These are phyloP conservation scores for Napeogenes inachia DNA, from an alignment of 2,888 invertebrate genomes.

Conservation along the genomic window DNA sequence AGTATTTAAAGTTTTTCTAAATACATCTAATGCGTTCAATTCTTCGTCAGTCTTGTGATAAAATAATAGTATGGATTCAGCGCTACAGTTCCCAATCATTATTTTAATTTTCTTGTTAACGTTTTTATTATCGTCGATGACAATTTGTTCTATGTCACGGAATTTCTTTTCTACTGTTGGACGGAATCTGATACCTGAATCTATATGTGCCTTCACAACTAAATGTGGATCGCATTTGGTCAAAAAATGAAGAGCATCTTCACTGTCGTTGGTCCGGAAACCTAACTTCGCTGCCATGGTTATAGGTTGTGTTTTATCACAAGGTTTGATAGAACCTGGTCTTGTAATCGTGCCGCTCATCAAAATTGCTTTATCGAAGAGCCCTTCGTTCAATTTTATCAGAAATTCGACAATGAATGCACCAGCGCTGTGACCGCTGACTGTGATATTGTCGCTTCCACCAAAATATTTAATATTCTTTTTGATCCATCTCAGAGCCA, in stretches of 20 bases:
- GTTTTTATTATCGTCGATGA: slow-evolving; percentile 25
- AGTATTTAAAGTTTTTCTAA: not conserved
- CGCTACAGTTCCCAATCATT: slow-evolving; percentile 45
- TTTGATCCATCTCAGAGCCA: slow-evolving; percentile 49
- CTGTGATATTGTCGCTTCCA: slow-evolving; percentile 30
- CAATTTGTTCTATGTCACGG: slow-evolving; percentile 40
- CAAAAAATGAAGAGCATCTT: slow-evolving; percentile 43
- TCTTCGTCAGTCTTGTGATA: slow-evolving; percentile 27
- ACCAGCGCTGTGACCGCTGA: no score
- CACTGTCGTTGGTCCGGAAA: slow-evolving; percentile 22
- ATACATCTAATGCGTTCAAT: slow-evolving; percentile 33
- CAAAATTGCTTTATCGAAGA: slow-evolving; percentile 46
- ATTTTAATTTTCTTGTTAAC: slow-evolving; percentile 22
- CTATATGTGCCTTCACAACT: slow-evolving; percentile 35
- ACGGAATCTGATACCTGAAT: slow-evolving; percentile 29
- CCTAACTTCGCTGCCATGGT: not conserved
- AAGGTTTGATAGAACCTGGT: slow-evolving; percentile 33
- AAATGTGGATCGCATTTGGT: slow-evolving; percentile 30
- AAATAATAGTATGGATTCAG: slow-evolving; percentile 38
- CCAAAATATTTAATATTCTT: slow-evolving; percentile 47
- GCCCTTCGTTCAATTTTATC: slow-evolving; percentile 32
- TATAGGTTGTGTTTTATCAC: slow-evolving; percentile 35
- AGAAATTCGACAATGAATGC: no score
- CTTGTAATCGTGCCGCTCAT: slow-evolving; percentile 45
- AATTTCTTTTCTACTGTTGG: slow-evolving; percentile 47